Percentiles rank a stretch among this genome's conserved stretches.
These are phyloP conservation scores for Chalcis sispes DNA, from an alignment of 2,888 invertebrate genomes.

Conservation along the genomic window DNA sequence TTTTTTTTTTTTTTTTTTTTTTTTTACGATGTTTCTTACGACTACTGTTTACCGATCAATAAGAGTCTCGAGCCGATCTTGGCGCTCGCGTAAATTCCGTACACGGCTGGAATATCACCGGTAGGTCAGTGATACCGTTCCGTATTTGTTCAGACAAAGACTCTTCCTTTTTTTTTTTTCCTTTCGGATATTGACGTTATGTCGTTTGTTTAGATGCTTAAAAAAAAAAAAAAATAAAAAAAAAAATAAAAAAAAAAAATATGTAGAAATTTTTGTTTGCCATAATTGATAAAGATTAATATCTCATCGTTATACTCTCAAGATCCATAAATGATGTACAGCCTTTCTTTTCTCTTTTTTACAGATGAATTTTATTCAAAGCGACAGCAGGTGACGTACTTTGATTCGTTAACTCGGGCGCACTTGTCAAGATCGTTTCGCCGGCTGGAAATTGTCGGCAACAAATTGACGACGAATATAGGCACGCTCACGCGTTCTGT, in stretches of 20 bases:
- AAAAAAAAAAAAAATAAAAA: background rate
- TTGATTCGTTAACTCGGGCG: slow-evolving; percentile 8
- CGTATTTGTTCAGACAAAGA: background rate
- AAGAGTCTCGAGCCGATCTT: too few relatives aligned
- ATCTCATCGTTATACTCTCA: too few relatives aligned
- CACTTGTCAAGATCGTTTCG: too few relatives aligned
- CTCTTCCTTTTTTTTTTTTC: background rate
- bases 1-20: too few relatives aligned
- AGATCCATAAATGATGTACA: too few relatives aligned
- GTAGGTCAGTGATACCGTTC: slow-evolving; percentile 39
- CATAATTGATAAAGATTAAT: too few relatives aligned
- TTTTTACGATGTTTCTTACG: background rate
- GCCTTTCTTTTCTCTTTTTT: too few relatives aligned
- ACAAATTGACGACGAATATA: too few relatives aligned
- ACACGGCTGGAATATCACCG: slow-evolving; percentile 45
- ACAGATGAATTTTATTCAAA: background rate
- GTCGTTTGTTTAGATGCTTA: background rate
- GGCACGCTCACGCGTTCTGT: too few relatives aligned
- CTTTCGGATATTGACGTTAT: background rate
- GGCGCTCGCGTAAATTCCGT: background rate
- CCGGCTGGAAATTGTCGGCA: too few relatives aligned
- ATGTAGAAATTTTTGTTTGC: too few relatives aligned
- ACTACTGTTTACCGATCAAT: background rate
- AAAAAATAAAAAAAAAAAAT: background rate
- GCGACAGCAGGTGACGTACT: slow-evolving; percentile 7